Evolutionary conservation across 2,113 vertebrate genomes (phyloP).

Genomic region (Saccopteryx bilineata): DNA sequence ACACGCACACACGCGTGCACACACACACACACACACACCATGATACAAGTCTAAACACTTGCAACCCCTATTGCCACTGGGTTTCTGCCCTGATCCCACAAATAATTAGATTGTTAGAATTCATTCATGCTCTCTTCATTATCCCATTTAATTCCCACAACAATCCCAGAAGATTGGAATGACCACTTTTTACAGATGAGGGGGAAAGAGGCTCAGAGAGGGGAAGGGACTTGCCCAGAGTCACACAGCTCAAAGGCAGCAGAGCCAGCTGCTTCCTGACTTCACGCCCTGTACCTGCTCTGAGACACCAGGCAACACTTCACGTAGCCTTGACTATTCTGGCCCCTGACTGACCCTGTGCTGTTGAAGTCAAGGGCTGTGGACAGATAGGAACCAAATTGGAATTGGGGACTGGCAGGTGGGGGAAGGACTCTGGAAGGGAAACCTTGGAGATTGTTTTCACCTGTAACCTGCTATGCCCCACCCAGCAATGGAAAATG

Average conservation of each 20-base stretch:
- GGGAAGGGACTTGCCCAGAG: not conserved
- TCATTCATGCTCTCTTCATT: not conserved
- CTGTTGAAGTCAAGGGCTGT: not conserved
- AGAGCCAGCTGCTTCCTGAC: not conserved
- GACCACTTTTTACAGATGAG: not conserved
- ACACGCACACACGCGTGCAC: not conserved
- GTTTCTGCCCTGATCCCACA: not conserved
- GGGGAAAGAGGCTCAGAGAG: not conserved
- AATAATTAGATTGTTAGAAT: too few relatives aligned
- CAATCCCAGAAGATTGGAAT: not conserved
- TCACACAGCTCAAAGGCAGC: not conserved
- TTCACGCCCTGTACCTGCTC: not conserved
- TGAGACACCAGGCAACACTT: not conserved
- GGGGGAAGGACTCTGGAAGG: not conserved
- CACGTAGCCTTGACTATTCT: not conserved
- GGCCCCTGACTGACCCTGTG: not conserved
- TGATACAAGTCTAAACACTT: not conserved
- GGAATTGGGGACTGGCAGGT: not conserved
- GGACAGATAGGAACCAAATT: not conserved
- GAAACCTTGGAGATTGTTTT: conserved; percentile 67
- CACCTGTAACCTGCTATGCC: conserved; percentile 77
- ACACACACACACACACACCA: not conserved
- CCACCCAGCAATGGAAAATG: conserved; percentile 79
- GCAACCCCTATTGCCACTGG: not conserved
- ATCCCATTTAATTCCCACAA: not conserved